Percentiles rank a stretch among this genome's conserved stretches.
Conservation (phyloP, 2,113 vertebrate species). For the Ploceus nigricollis region DNA sequence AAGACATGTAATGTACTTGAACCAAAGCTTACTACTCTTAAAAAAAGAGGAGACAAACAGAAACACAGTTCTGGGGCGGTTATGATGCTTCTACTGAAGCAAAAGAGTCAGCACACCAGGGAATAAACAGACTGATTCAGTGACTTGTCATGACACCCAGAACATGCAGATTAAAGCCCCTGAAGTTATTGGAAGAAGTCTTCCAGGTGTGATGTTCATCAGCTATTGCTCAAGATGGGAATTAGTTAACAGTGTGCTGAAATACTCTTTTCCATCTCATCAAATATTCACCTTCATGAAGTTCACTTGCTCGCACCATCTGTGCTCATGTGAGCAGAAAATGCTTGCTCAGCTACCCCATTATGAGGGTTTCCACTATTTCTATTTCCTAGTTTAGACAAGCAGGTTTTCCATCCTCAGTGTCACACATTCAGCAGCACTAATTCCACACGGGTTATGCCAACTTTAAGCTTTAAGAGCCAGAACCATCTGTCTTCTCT, state of each 20-base stretch:
- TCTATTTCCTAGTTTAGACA: neutral
- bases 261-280: slow-evolving; percentile 1
- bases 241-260: neutral
- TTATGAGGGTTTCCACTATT: neutral
- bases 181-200: neutral
- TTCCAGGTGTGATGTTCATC: neutral
- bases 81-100: neutral
- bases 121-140: neutral
- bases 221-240: neutral
- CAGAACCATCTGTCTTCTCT: neutral
- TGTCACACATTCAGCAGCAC: neutral
- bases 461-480: neutral
- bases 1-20: neutral
- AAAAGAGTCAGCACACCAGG: neutral
- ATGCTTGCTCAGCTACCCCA: neutral
- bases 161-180: neutral
- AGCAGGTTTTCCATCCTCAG: neutral
- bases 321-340: neutral
- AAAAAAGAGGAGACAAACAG: neutral
- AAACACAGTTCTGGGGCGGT: neutral
- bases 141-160: neutral
- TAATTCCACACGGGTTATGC: neutral
- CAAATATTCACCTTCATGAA: slow-evolving; percentile 18
- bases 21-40: neutral
- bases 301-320: neutral